phyloP scores from a whole-genome alignment of 2,797 vertebrate genomes.

The Clarias pachynema region DNA sequence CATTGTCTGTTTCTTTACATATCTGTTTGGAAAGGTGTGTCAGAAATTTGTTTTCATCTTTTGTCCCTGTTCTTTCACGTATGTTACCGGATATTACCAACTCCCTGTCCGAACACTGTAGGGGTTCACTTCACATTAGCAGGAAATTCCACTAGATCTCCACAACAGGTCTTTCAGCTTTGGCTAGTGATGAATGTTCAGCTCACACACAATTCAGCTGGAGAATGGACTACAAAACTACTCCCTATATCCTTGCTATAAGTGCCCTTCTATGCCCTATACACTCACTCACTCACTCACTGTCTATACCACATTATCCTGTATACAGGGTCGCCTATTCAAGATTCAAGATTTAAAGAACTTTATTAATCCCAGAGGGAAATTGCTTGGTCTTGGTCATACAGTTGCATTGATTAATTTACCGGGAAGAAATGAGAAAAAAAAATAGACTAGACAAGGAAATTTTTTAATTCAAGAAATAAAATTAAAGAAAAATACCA shows the following conservation, averaged over 20 bases:
- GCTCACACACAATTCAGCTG: background rate
- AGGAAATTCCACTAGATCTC: slow-evolving; percentile 28
- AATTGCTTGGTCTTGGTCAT: no score
- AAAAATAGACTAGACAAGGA: no score
- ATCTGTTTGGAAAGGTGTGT: background rate
- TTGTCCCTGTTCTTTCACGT: background rate
- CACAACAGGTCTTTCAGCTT: background rate
- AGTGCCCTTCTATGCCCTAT: background rate
- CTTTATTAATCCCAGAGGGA: no score
- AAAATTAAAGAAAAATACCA: no score
- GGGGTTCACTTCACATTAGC: slow-evolving; percentile 7
- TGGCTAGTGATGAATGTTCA: slow-evolving; percentile 16
- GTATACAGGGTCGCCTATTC: no score
- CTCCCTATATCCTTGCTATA: background rate
- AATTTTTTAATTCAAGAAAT: no score
- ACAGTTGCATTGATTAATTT: no score
- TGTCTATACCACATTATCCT: no score
- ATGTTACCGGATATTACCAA: slow-evolving; percentile 7
- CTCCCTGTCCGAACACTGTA: background rate
- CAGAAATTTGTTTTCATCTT: slow-evolving; percentile 5
- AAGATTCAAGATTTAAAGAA: no score
- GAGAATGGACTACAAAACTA: slow-evolving; percentile 11
- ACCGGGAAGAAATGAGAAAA: no score
- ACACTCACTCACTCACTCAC: background rate
- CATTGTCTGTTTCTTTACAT: background rate